Conservation (phyloP, 2,113 vertebrate genomes). For the Chauna torquata region DNA sequence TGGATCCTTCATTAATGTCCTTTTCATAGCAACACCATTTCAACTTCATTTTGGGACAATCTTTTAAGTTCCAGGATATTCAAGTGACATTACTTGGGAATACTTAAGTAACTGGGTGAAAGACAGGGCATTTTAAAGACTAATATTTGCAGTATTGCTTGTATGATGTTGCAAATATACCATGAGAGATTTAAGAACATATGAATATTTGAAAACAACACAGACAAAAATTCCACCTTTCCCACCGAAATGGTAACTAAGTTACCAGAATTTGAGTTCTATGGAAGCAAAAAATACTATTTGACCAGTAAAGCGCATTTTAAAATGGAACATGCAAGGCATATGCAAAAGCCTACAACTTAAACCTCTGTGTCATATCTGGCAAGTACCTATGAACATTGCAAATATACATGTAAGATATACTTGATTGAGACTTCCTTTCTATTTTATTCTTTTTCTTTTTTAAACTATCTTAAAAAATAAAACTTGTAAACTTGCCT, state of each 20-base stretch:
- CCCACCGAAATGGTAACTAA: neutral
- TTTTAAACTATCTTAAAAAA: neutral
- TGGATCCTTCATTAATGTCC: neutral
- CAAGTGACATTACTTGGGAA: neutral
- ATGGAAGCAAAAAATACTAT: neutral
- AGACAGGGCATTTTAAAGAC: neutral
- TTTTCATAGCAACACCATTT: neutral
- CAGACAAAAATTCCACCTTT: neutral
- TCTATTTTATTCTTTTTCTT: neutral
- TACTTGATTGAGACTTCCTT: neutral
- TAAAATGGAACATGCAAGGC: neutral
- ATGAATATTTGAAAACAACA: neutral
- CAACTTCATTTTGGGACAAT: neutral
- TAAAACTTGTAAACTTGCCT: conserved; percentile 75
- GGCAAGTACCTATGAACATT: neutral
- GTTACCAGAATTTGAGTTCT: neutral
- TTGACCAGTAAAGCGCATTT: neutral
- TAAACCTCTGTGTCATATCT: neutral
- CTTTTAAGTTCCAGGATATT: neutral
- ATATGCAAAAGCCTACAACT: neutral
- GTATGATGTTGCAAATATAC: neutral
- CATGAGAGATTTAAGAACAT: neutral
- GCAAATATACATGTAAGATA: neutral
- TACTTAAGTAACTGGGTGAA: neutral
- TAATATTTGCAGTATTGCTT: neutral